Evolutionary conservation across 2,797 vertebrate genomes (phyloP), one percentile per base, ranked within the genome.

Genomic region (Aulostomus chinensis): DNA sequence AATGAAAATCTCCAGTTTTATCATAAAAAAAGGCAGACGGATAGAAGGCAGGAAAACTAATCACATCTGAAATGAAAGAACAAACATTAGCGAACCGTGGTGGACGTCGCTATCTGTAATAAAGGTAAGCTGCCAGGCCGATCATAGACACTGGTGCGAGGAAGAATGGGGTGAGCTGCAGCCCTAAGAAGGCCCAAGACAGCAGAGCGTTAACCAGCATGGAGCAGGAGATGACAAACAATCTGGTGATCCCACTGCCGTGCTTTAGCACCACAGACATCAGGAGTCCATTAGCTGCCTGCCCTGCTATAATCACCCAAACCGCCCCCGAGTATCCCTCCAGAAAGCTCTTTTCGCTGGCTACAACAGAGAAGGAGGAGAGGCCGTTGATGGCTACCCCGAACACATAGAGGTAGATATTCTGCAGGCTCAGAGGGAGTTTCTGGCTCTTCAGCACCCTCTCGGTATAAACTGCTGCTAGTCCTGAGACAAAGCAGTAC

Each of bases 221-320:
- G 10, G 96, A 95, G 55, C 92, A 94, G 74, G 96, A 97, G 73
- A 99, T 96, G 33, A 98, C 60, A 2, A 98, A 98, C 22, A 99
- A 93, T 29, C 95, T 89, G 3, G 94, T 96, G 86, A 99, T 95
- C 63, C 94, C 95, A 25, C 89, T 95, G 85, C 96, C 94, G 1
- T 97, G 94, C 74, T 99, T 98, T 80, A 98, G 94, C 62, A 99
- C 90, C 36, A 95, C 86, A 0, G 96, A 98, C 96, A 97, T 97
- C 29, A 98, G 89, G 37, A 99, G 89, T 4, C 97, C 96, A 0
- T 97, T 98, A 9, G 92, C 75, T 0, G 93, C 94, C 85, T 98
- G 96, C 37, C 93, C 94, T 9, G 88, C 70, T 13, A 98, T 84
- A 0, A 98, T 91, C 5, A 85, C 51, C 40, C 90, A 92, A 17